phyloP scores from a whole-genome alignment of 2,113 vertebrate species.

The Eulacestoma nigropectus region DNA sequence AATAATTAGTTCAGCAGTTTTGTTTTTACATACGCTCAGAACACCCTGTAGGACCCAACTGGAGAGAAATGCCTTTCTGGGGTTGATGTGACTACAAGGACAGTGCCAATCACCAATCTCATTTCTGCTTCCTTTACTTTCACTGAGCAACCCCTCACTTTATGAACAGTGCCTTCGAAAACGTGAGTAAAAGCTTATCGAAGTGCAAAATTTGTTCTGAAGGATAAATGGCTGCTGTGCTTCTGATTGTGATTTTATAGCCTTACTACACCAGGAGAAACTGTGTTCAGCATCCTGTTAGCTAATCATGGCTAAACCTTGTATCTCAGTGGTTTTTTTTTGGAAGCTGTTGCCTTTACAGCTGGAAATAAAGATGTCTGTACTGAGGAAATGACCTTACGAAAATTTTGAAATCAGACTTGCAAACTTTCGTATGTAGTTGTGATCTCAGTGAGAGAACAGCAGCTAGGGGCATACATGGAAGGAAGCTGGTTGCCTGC shows the following conservation, averaged over 20 bases:
- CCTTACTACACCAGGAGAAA: background rate
- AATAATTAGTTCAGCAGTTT: slow-evolving; percentile 2
- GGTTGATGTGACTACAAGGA: background rate
- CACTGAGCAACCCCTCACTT: background rate
- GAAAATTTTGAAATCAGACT: background rate
- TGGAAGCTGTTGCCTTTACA: background rate
- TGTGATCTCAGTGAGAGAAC: background rate
- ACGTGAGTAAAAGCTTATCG: background rate
- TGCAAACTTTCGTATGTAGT: background rate
- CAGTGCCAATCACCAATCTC: background rate
- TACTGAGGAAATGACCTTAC: background rate
- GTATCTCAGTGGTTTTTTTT: background rate
- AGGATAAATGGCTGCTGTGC: background rate
- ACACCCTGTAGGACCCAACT: fast-evolving
- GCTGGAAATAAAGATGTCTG: background rate
- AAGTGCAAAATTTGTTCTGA: background rate
- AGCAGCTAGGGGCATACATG: background rate
- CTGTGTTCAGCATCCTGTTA: background rate
- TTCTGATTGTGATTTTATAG: background rate
- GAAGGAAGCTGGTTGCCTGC: background rate
- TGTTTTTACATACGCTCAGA: background rate
- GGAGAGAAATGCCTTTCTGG: background rate
- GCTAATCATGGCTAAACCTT: background rate
- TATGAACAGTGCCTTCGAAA: background rate
- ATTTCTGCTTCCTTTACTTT: background rate